Evolutionary conservation across 1,140 invertebrate genomes (phyloP).

Genomic region (Drosophila parvula): DNA sequence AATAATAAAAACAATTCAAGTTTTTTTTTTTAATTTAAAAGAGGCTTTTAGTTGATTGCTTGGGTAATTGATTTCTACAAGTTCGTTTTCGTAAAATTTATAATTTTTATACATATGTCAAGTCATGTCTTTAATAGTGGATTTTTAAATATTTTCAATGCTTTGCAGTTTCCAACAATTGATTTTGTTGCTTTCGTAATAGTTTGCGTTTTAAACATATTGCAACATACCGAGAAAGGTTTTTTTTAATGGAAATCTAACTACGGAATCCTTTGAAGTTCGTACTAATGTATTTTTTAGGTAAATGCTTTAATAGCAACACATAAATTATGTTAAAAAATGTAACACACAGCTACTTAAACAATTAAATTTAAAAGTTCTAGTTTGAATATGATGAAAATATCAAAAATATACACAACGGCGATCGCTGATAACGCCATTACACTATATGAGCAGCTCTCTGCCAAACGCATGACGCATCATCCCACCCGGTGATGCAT

Average conservation of each 20-base stretch:
- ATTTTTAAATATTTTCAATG: too few species aligned
- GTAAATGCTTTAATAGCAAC: not conserved
- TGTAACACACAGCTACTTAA: not conserved
- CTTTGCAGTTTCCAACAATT: not conserved
- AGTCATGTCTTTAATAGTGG: not conserved
- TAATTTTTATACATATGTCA: too few species aligned
- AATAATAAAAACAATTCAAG: not conserved
- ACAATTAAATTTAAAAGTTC: not conserved
- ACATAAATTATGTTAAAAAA: not conserved
- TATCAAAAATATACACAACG: not conserved
- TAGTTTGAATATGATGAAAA: not conserved
- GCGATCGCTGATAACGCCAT: not conserved
- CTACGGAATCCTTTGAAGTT: not conserved
- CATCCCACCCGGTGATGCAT: conserved; percentile 4
- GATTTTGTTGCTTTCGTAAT: not conserved
- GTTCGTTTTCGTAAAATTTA: not conserved
- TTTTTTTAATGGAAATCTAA: not conserved
- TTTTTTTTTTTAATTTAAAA: too few species aligned
- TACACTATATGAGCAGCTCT: not conserved
- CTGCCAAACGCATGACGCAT: conserved; percentile 6
- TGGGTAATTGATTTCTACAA: not conserved
- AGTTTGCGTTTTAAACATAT: not conserved
- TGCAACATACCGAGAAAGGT: not conserved
- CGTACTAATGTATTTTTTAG: not conserved
- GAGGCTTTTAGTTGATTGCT: not conserved